These are phyloP conservation scores for crab-eating macaque (Macaca fascicularis) DNA, from an alignment of 2,113 vertebrate species.

Conservation along the genomic window T2T-MFA8v1.1 NC_088381.1:52473501-52474000, in stretches of 20 bases:
- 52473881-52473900: conserved; percentile 6
- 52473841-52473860: conserved; percentile 20
- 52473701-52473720: too few relatives aligned
- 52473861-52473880: not conserved
- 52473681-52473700: not conserved
- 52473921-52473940: not conserved
- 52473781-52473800: not conserved
- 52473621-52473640: not conserved
- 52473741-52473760: not conserved
- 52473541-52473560: too few relatives aligned
- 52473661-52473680: not conserved
- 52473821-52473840: conserved; percentile 46
- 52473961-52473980: not conserved
- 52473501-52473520: not conserved
- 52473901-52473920: not conserved
- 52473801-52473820: not conserved
- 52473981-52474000: not conserved
- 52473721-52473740: not conserved
- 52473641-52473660: not conserved
- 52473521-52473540: not conserved
- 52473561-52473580: not conserved
- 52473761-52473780: not conserved
- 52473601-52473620: not conserved
- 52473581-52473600: not conserved
- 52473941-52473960: not conserved